phyloP scores from a whole-genome alignment of 2,888 invertebrate species.

The Seira musarum region DNA sequence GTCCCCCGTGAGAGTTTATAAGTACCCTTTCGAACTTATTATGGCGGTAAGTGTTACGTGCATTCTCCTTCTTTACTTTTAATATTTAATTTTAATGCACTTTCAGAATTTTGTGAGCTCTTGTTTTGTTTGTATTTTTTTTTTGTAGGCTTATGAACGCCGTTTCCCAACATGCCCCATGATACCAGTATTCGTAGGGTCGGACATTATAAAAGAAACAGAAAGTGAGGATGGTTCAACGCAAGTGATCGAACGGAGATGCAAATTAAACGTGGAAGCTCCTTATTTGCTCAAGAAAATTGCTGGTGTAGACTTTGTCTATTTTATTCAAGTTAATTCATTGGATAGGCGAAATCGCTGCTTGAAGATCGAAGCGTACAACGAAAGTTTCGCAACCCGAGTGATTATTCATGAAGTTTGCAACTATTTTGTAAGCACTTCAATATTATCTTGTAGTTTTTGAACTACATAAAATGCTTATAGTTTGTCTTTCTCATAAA shows the following conservation, averaged over 20 bases:
- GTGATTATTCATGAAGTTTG: constrained; percentile 92
- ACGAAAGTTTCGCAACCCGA: constrained; percentile 90
- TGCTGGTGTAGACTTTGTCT: constrained; percentile 92
- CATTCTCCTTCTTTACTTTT: background rate
- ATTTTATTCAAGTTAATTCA: constrained; percentile 91
- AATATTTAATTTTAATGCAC: too few species aligned
- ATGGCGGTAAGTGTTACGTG: constrained; percentile 85
- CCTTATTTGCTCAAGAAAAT: constrained; percentile 96
- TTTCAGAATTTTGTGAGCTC: too few species aligned
- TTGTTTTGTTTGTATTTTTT: constrained; percentile 67
- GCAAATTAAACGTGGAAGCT: constrained; percentile 92
- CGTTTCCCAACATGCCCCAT: constrained; percentile 94
- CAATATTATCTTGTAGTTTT: too few species aligned
- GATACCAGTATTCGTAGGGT: constrained; percentile 94
- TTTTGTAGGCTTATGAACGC: constrained; percentile 92
- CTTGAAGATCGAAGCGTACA: constrained; percentile 91
- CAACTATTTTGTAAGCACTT: constrained; percentile 83
- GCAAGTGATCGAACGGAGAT: constrained; percentile 86
- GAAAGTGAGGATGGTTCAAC: constrained; percentile 84
- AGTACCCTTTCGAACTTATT: constrained; percentile 94
- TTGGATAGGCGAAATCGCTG: constrained; percentile 84
- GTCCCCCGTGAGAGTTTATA: constrained; percentile 95
- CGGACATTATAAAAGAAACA: constrained; percentile 84
- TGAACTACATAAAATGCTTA: too few species aligned
- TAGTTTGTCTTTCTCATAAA: too few species aligned